Evolutionary conservation across 2,113 vertebrate species (phyloP), one percentile per base, ranked within the genome.

Genomic region (Proterorhinus semilunaris): DNA sequence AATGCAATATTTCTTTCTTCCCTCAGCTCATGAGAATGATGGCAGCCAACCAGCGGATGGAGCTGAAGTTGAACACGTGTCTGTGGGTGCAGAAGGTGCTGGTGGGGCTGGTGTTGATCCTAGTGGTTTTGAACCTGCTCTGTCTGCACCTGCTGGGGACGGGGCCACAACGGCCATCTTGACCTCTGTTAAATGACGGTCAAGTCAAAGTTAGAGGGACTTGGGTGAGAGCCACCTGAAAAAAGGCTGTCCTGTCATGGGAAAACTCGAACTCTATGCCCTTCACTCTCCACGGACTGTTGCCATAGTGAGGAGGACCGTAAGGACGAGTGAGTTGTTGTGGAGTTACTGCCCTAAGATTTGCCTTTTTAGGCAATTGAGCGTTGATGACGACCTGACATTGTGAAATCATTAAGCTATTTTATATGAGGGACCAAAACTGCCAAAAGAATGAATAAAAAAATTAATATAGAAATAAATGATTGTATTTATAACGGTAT

Each of bases 41-140:
- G 86, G 87, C 91, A 76, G 91, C 88, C 83, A 96, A 91, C 86
- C 93, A 76, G 13, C 91, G 93, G 71, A 86, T 98, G 87, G 96
- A 98, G 82, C 95, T 95, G 83, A 95, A 95, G 88, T 85, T 99
- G 85, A 92, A 95, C 49, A 76, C 36, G 21, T 96, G 94, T 86
- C 70, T 98, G 80, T 96, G 96, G 96, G 86, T 94, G 68, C 97
- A 98, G 84, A 96, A 97, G 86, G 84, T 98, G 65, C 91, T 96
- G 9, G 66, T 91, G 15, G 81, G 85, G 68, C 71, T 98, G 86
- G 91, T 94, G 44, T 69, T 94, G 59, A 45, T 97, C 17, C 93
- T 93, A 15, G 66, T 95, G 88, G 88, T 88, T 78, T 83, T 95
- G 62, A 92, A 91, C 89, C 86, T 93, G 68, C 93, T 92, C 84